phyloP scores from a whole-genome alignment of 2,888 invertebrate species.

The Lochmaea crataegi region DNA sequence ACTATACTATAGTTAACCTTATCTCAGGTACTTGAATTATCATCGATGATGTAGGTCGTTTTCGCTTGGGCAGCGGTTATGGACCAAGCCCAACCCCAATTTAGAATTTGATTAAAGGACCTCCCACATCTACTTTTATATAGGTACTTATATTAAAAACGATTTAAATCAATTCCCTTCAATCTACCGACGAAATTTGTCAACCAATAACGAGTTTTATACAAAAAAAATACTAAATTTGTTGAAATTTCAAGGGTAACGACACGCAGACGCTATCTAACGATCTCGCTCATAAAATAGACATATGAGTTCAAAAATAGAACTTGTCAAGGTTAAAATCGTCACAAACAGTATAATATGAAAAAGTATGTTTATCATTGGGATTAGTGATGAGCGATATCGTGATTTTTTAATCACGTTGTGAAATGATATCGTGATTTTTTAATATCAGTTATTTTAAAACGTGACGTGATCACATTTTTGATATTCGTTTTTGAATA shows the following conservation, averaged over 20 bases:
- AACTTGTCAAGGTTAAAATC: background rate
- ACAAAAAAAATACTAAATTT: background rate
- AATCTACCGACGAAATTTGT: background rate
- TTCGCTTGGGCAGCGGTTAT: constrained; percentile 13
- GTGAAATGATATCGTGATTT: too few species aligned
- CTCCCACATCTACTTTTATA: background rate
- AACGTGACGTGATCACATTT: too few species aligned
- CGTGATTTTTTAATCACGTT: too few species aligned
- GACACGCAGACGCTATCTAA: background rate
- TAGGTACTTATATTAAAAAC: background rate
- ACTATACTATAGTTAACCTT: too few species aligned
- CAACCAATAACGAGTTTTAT: background rate
- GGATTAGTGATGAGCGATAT: too few species aligned
- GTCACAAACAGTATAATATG: background rate
- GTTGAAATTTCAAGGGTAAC: background rate
- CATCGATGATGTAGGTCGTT: background rate
- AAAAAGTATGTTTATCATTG: background rate
- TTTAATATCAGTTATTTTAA: too few species aligned
- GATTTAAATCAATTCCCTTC: background rate
- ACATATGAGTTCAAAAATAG: background rate
- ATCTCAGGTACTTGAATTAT: too few species aligned
- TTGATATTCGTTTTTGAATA: too few species aligned
- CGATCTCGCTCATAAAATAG: background rate
- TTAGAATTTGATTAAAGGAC: constrained; percentile 6
- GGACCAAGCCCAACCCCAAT: constrained; percentile 14